Evolutionary conservation across 64 coral and sea anemone species (phyloP).

Genomic region (Actinia tenebrosa): DNA sequence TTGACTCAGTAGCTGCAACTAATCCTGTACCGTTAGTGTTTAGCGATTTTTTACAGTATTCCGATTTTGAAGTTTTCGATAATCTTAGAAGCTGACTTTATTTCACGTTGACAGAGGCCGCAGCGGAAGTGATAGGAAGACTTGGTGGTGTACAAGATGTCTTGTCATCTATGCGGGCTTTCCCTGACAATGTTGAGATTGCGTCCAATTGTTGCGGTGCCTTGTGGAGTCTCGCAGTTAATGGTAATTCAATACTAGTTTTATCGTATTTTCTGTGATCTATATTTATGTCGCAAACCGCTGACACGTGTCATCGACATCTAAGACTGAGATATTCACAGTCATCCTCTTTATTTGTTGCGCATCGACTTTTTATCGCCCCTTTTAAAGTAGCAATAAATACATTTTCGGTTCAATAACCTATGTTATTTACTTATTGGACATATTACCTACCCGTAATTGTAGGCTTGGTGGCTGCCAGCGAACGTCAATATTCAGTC

Average conservation of each 20-base stretch:
- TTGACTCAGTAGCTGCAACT: too few species aligned
- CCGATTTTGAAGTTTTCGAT: background rate
- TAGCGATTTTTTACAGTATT: too few species aligned
- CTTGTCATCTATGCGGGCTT: slow-evolving; percentile 73
- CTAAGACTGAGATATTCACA: too few species aligned
- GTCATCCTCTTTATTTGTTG: too few species aligned
- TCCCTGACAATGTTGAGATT: slow-evolving; percentile 77
- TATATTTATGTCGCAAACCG: background rate
- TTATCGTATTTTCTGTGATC: background rate
- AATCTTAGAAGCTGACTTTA: background rate
- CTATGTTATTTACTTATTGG: too few species aligned
- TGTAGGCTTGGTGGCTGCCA: too few species aligned
- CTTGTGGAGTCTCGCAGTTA: slow-evolving; percentile 94
- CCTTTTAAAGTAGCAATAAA: too few species aligned
- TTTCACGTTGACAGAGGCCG: slow-evolving; percentile 60
- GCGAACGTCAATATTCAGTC: too few species aligned
- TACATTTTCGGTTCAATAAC: too few species aligned
- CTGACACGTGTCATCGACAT: background rate
- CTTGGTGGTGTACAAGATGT: slow-evolving; percentile 92
- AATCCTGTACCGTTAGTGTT: too few species aligned
- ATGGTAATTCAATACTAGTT: slow-evolving; percentile 29
- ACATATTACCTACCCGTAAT: too few species aligned
- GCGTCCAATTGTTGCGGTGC: slow-evolving; percentile 85
- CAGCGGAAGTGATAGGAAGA: slow-evolving; percentile 86
- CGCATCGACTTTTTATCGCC: too few species aligned